Conservation (phyloP, 2,888 invertebrate genomes). For the Criorhina ranunculi region DNA sequence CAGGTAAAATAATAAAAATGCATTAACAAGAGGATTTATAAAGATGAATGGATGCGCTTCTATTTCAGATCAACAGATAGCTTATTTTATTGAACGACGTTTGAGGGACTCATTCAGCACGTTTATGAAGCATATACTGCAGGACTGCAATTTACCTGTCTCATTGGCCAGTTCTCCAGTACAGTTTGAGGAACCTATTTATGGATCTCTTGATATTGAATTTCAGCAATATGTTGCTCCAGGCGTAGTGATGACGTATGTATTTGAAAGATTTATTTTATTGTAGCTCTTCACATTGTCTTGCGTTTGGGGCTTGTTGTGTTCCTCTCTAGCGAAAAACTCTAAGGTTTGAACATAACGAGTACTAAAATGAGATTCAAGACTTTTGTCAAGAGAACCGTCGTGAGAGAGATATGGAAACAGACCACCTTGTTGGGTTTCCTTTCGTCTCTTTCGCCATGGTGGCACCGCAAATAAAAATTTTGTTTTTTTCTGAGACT, state of each 20-base stretch:
- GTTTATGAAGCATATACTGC: slow-evolving; percentile 88
- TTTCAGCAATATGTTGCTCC: slow-evolving; percentile 94
- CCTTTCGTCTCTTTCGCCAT: no score
- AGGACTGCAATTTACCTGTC: slow-evolving; percentile 87
- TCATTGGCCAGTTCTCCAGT: slow-evolving; percentile 87
- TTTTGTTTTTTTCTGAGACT: no score
- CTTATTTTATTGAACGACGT: slow-evolving; percentile 89
- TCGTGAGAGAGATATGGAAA: no score
- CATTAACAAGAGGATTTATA: background rate
- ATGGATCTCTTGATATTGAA: slow-evolving; percentile 88
- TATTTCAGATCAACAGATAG: slow-evolving; percentile 92
- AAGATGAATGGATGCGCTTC: slow-evolving; percentile 60
- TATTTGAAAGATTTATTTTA: slow-evolving; percentile 69
- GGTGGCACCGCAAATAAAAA: no score
- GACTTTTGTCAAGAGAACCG: no score
- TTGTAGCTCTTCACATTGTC: background rate
- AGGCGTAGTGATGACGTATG: slow-evolving; percentile 92
- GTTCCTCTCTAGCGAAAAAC: no score
- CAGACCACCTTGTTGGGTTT: no score
- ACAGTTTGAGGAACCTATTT: slow-evolving; percentile 89
- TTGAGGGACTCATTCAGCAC: slow-evolving; percentile 89
- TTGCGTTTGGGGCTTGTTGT: no score
- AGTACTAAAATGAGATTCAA: no score
- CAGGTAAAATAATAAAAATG: slow-evolving; percentile 86
- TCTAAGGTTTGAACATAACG: no score